Conservation (phyloP, 2,797 vertebrate species). For the Euthynnus affinis region DNA sequence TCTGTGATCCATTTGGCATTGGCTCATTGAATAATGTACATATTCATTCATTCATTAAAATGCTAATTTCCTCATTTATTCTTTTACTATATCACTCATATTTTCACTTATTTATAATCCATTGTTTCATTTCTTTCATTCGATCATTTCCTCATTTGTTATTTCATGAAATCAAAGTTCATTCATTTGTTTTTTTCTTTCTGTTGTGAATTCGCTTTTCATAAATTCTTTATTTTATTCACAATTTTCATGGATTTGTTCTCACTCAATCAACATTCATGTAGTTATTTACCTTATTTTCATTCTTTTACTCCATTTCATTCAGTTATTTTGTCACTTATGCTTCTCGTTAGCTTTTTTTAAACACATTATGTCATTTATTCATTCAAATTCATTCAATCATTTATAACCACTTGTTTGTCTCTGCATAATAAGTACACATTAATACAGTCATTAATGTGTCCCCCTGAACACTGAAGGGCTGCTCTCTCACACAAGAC, state of each 20-base stretch:
- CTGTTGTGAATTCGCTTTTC: too few relatives aligned
- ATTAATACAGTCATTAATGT: conserved; percentile 29
- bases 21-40: neutral
- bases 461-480: conserved; percentile 11
- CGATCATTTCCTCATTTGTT: neutral
- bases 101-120: neutral
- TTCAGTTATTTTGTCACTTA: neutral
- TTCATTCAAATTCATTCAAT: conserved; percentile 15
- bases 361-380: conserved; percentile 9
- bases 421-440: conserved; percentile 26
- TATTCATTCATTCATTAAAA: neutral
- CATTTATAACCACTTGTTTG: conserved; percentile 36
- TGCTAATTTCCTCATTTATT: neutral
- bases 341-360: neutral
- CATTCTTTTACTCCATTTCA: neutral
- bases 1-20: neutral
- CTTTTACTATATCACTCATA: neutral
- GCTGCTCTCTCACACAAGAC: neutral
- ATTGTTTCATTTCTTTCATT: too few relatives aligned
- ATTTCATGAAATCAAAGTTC: neutral
- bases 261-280: too few relatives aligned
- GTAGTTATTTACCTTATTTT: neutral
- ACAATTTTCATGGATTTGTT: neutral
- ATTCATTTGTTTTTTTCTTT: too few relatives aligned
- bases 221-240: too few relatives aligned